A percentile compares a stretch with the other conserved stretches of the same genome.
Conservation (phyloP, 2,888 invertebrate species). For the Apamea monoglypha region DNA sequence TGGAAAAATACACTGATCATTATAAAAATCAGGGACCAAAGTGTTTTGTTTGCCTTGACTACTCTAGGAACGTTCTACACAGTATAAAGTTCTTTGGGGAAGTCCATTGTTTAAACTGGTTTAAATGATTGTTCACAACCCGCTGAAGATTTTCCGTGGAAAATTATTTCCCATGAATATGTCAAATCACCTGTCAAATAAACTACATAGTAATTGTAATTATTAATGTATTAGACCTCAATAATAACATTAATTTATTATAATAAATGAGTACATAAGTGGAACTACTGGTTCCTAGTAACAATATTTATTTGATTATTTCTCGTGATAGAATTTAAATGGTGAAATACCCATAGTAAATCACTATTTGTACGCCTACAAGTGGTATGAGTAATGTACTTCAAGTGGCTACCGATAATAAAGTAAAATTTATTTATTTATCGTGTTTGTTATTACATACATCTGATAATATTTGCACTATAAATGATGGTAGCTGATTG, state of each 20-base stretch:
- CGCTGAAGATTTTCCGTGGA: constrained; percentile 36
- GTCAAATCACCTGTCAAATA: constrained; percentile 45
- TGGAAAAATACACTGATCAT: neutral
- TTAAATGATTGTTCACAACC: neutral
- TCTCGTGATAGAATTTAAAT: constrained; percentile 47
- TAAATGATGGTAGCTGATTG: constrained; percentile 10
- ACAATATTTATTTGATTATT: constrained; percentile 46
- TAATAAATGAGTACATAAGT: constrained; percentile 43
- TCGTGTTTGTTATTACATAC: constrained; percentile 23
- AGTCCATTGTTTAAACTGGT: constrained; percentile 11
- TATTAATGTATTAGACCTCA: constrained; percentile 45
- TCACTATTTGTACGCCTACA: constrained; percentile 25
- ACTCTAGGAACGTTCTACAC: neutral
- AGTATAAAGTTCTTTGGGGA: constrained; percentile 6
- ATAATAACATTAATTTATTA: constrained; percentile 52
- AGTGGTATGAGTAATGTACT: constrained; percentile 40
- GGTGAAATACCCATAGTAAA: constrained; percentile 40
- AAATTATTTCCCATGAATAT: constrained; percentile 47
- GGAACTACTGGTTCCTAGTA: constrained; percentile 59
- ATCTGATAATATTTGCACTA: constrained; percentile 25
- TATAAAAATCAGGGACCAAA: neutral
- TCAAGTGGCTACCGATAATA: constrained; percentile 45
- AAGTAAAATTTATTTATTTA: constrained; percentile 16
- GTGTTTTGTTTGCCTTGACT: neutral
- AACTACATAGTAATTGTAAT: constrained; percentile 14